phyloP scores from a whole-genome alignment of 2,888 invertebrate species.

The Epinotia bilunana region DNA sequence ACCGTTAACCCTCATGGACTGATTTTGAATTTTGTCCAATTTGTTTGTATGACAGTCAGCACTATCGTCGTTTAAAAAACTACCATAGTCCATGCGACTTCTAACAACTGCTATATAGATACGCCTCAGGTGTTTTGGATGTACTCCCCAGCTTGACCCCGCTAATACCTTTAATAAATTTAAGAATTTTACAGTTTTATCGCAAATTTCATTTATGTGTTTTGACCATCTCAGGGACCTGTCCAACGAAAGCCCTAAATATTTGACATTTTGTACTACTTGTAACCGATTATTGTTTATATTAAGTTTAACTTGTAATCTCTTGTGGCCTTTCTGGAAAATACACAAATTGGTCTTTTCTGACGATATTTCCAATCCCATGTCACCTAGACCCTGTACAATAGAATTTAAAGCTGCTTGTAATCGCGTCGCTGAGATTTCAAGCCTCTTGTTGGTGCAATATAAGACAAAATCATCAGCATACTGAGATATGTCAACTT shows the following conservation, averaged over 20 bases:
- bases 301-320: background rate
- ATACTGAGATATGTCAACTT: conserved; percentile 3
- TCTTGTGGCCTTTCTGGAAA: background rate
- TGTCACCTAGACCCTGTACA: background rate
- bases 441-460: background rate
- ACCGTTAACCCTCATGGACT: background rate
- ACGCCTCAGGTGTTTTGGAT: conserved; percentile 10
- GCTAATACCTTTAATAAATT: background rate
- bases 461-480: conserved; percentile 9
- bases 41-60: conserved; percentile 5
- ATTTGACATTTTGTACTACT: conserved; percentile 1
- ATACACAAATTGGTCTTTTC: background rate
- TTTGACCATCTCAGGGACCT: too few species aligned
- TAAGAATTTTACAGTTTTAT: background rate
- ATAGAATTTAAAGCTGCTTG: background rate
- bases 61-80: conserved; percentile 13
- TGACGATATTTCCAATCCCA: background rate
- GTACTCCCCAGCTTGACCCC: conserved; percentile 2
- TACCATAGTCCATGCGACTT: background rate
- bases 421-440: background rate
- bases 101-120: conserved; percentile 10
- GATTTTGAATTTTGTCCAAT: conserved; percentile 19
- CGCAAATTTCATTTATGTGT: background rate
- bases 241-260: background rate
- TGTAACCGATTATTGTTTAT: background rate